Evolutionary conservation across 2,797 vertebrate species (phyloP).

Genomic region (Aplochiton taeniatus): DNA sequence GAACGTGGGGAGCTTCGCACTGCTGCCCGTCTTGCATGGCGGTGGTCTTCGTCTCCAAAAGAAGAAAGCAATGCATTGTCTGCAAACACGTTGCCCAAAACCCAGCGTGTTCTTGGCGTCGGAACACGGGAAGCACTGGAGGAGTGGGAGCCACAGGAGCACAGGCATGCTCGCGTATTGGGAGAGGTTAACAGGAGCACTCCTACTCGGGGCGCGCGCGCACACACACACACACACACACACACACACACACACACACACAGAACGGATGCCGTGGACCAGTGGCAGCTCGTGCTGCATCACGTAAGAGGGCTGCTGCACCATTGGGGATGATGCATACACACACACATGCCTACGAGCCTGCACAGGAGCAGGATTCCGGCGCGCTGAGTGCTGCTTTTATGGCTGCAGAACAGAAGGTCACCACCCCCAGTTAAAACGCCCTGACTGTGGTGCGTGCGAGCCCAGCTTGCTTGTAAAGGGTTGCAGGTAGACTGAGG

Average conservation of each 20-base stretch:
- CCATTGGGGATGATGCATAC: slow-evolving; percentile 42
- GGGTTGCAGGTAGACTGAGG: slow-evolving; percentile 53
- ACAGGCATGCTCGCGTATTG: slow-evolving; percentile 3
- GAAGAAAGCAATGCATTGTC: not conserved
- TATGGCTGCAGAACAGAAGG: slow-evolving; percentile 68
- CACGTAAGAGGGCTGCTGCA: slow-evolving; percentile 40
- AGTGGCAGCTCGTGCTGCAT: slow-evolving; percentile 58
- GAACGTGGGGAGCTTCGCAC: too few relatives aligned
- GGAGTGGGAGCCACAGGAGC: not conserved
- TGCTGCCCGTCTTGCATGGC: too few relatives aligned
- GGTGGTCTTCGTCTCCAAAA: too few relatives aligned
- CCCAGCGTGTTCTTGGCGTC: not conserved
- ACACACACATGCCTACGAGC: not conserved
- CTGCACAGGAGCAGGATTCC: slow-evolving; percentile 28
- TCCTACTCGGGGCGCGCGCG: not conserved
- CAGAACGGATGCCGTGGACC: slow-evolving; percentile 42
- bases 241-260: slow-evolving; percentile 5
- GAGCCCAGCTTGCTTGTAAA: slow-evolving; percentile 28
- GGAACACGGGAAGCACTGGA: not conserved
- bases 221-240: slow-evolving; percentile 2
- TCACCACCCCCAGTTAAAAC: slow-evolving; percentile 53
- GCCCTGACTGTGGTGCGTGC: slow-evolving; percentile 46
- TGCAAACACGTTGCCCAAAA: not conserved
- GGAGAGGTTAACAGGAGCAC: slow-evolving; percentile 11
- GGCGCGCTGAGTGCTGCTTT: slow-evolving; percentile 56